These are phyloP conservation scores for Henricia sp. DNA, from an alignment of 53 echinoderm and acorn worm genomes.

Conservation along the genomic window DNA sequence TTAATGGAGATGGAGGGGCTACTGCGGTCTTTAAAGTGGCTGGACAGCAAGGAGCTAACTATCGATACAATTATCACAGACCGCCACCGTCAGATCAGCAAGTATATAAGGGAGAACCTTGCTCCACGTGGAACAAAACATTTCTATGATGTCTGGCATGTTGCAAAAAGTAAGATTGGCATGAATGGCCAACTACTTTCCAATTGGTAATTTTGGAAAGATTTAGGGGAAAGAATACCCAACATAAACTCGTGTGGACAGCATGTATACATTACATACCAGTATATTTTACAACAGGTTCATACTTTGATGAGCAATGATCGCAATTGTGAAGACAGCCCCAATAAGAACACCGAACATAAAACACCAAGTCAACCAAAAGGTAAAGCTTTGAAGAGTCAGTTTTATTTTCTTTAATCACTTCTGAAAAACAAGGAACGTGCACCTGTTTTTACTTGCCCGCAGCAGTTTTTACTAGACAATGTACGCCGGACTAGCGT, in stretches of 20 bases:
- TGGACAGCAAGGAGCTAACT: not conserved
- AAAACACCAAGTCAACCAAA: too few species aligned
- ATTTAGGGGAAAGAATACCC: not conserved
- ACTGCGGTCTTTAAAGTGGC: not conserved
- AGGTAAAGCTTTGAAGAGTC: too few species aligned
- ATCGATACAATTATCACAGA: slow-evolving; percentile 19
- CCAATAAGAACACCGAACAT: too few species aligned
- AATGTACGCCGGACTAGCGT: not conserved
- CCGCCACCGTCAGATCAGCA: slow-evolving; percentile 14
- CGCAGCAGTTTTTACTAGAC: too few species aligned
- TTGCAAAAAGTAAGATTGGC: slow-evolving; percentile 3
- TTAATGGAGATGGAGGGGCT: slow-evolving; percentile 16
- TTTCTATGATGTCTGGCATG: slow-evolving; percentile 35
- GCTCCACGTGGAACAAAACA: not conserved
- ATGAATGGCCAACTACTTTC: not conserved
- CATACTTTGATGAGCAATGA: too few species aligned
- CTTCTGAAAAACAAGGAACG: not conserved
- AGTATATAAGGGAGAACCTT: slow-evolving; percentile 18
- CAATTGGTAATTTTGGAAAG: not conserved
- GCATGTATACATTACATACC: too few species aligned
- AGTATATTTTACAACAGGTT: too few species aligned
- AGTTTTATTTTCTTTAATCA: too few species aligned
- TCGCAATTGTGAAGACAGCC: too few species aligned
- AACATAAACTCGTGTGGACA: not conserved
- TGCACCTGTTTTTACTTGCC: too few species aligned